Evolutionary conservation across 2,888 invertebrate species (phyloP).

Genomic region (Spatulosminthurus flaviceps): DNA sequence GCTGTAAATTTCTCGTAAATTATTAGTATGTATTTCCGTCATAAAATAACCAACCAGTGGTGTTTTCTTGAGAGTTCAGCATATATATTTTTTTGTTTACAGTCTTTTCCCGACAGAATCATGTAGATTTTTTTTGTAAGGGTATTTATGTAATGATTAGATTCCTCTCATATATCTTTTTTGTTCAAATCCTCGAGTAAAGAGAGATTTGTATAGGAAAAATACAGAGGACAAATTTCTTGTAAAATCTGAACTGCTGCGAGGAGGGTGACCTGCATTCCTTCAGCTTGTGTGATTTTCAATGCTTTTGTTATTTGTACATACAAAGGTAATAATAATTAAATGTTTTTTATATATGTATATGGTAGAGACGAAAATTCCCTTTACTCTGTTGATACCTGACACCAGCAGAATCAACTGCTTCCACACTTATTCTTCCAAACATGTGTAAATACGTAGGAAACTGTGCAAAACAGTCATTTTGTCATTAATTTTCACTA

Average conservation of each 20-base stretch:
- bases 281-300: constrained; percentile 25
- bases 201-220: neutral
- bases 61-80: neutral
- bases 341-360: neutral
- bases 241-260: neutral
- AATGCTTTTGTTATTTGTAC: constrained; percentile 4
- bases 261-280: constrained; percentile 8
- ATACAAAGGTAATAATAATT: constrained; percentile 8
- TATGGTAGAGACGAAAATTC: too few relatives aligned
- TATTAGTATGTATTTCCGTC: too few relatives aligned
- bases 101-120: constrained; percentile 22
- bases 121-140: too few relatives aligned
- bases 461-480: neutral
- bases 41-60: constrained; percentile 33
- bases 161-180: neutral
- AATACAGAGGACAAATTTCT: constrained; percentile 25
- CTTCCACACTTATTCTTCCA: neutral
- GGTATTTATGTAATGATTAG: neutral
- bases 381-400: neutral
- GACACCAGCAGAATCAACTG: neutral
- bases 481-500: neutral
- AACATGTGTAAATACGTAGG: neutral
- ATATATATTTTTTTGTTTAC: too few relatives aligned
- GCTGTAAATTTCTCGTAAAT: neutral
- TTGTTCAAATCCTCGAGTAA: too few relatives aligned